Conservation (phyloP, 2,888 invertebrate genomes). For the Lypha dubia region DNA sequence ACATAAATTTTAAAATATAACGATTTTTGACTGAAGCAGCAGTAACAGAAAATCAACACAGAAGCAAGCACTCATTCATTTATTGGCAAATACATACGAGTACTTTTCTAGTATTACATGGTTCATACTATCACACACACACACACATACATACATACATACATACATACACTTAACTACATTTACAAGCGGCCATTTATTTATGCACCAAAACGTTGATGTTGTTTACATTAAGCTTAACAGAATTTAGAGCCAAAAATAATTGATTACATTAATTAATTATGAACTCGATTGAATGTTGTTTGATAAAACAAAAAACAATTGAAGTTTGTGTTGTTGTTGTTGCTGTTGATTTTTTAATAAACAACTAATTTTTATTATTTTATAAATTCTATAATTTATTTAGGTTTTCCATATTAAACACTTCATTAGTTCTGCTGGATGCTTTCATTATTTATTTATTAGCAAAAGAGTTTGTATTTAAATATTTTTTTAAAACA, state of each 20-base stretch:
- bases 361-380: constrained; percentile 18
- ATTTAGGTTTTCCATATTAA: background rate
- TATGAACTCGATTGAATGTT: constrained; percentile 13
- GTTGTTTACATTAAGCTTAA: constrained; percentile 43
- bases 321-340: background rate
- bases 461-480: background rate
- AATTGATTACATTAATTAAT: constrained; percentile 50
- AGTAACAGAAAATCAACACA: background rate
- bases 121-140: background rate
- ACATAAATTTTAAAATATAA: background rate
- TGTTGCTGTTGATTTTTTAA: constrained; percentile 23
- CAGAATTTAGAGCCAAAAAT: background rate
- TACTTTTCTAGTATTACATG: background rate
- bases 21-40: background rate
- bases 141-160: background rate
- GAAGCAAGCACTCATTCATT: background rate
- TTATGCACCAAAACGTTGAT: constrained; percentile 15
- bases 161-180: background rate
- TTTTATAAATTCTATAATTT: background rate
- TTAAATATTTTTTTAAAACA: no score
- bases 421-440: background rate
- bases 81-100: constrained; percentile 2
- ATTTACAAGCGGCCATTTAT: constrained; percentile 8
- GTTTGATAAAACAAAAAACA: background rate
- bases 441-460: background rate